These are phyloP conservation scores for Bufo gargarizans DNA, from an alignment of 2,113 vertebrate species.

Conservation along the genomic window DNA sequence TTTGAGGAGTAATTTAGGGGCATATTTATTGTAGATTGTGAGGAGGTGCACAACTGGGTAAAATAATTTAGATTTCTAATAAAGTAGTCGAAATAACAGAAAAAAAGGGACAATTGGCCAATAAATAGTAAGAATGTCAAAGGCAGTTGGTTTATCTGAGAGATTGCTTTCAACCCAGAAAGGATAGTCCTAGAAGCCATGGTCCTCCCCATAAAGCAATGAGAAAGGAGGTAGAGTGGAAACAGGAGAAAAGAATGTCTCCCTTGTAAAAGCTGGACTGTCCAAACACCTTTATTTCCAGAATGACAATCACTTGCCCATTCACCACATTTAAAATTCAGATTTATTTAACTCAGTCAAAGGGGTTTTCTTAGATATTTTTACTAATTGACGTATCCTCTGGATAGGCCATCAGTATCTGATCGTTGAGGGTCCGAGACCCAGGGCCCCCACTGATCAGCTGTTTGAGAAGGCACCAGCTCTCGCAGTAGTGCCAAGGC, in stretches of 20 bases:
- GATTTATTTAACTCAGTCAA: background rate
- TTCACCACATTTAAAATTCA: background rate
- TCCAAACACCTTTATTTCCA: background rate
- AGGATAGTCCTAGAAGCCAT: slow-evolving; percentile 20
- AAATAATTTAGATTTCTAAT: too few relatives aligned
- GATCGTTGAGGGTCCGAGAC: too few relatives aligned
- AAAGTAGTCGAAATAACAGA: background rate
- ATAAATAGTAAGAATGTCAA: slow-evolving; percentile 18
- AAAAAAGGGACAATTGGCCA: background rate
- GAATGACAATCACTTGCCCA: background rate
- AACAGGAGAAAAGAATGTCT: background rate
- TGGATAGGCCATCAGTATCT: too few relatives aligned
- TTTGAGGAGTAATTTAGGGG: too few relatives aligned
- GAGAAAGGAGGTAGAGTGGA: background rate
- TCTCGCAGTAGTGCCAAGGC: too few relatives aligned
- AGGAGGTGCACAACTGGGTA: too few relatives aligned
- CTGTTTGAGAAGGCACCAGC: too few relatives aligned
- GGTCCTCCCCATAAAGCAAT: background rate
- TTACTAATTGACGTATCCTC: too few relatives aligned
- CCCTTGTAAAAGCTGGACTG: background rate
- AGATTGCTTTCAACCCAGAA: slow-evolving; percentile 25
- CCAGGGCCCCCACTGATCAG: too few relatives aligned
- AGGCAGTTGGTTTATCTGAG: slow-evolving; percentile 16
- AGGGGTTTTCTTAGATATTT: too few relatives aligned
- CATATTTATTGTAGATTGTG: too few relatives aligned